Conservation (phyloP, 2,888 invertebrate genomes). For the Sinohyriopsis cumingii region DNA sequence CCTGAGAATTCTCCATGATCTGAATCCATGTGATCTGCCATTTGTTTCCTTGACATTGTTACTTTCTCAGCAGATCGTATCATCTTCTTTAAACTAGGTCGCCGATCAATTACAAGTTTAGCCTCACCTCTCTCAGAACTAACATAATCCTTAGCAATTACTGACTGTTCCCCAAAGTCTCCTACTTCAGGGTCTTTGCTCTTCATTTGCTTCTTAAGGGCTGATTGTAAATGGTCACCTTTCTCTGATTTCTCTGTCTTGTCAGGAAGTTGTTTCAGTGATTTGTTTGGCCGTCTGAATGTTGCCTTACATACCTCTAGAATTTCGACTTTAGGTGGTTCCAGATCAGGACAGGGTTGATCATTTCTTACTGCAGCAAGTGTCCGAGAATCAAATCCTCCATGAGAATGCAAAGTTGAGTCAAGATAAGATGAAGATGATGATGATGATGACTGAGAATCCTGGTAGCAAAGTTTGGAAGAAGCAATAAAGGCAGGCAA, state of each 20-base stretch:
- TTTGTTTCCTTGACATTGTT: conserved; percentile 12
- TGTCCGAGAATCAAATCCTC: background rate
- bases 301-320: conserved; percentile 38
- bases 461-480: conserved; percentile 10
- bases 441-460: conserved; percentile 31
- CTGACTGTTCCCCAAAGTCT: no score
- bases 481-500: conserved; percentile 22
- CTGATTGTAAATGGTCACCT: no score
- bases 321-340: conserved; percentile 37
- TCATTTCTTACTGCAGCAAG: background rate
- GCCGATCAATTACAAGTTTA: conserved; percentile 32
- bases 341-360: conserved; percentile 19
- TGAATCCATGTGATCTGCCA: conserved; percentile 29
- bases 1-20: conserved; percentile 38
- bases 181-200: no score
- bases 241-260: background rate
- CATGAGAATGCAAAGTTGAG: conserved; percentile 2
- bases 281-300: background rate
- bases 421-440: conserved; percentile 32
- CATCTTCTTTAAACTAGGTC: conserved; percentile 36
- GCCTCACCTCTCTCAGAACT: conserved; percentile 42
- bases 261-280: conserved; percentile 1
- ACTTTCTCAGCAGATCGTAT: conserved; percentile 11
- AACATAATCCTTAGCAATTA: conserved; percentile 10
- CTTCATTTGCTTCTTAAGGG: no score